A percentile compares a stretch with the other conserved stretches of the same genome.
phyloP scores from a whole-genome alignment of 2,797 vertebrate species.

The Tamandua tetradactyla region DNA sequence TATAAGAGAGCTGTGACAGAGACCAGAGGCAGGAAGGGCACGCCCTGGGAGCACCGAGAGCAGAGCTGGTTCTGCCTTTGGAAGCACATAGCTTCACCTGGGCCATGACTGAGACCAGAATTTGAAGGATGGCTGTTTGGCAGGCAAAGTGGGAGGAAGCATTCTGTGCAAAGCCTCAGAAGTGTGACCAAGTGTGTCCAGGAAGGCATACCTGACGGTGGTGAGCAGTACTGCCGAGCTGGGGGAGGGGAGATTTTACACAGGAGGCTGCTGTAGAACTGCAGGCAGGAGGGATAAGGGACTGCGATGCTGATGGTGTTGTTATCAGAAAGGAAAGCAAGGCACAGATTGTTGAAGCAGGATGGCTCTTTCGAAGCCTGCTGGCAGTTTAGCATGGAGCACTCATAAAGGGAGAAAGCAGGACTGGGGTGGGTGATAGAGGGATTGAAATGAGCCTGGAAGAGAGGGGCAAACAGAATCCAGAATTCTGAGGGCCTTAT shows the following conservation, averaged over 20 bases:
- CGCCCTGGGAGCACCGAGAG: neutral
- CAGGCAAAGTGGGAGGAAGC: neutral
- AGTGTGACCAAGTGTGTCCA: neutral
- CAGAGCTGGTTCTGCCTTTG: neutral
- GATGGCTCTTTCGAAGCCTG: neutral
- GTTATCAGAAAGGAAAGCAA: neutral
- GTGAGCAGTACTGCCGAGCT: accelerated
- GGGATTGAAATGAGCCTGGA: neutral
- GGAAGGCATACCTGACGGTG: neutral
- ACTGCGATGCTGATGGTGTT: accelerated
- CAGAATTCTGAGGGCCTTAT: neutral
- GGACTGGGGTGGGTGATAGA: too few species aligned
- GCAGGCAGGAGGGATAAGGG: neutral
- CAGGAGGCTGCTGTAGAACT: neutral
- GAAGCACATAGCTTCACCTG: neutral
- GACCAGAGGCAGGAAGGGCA: neutral
- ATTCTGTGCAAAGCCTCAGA: neutral
- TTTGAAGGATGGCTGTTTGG: neutral
- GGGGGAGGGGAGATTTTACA: neutral
- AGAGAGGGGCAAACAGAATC: neutral
- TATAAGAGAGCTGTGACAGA: accelerated
- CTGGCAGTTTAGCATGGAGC: neutral
- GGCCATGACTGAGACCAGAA: neutral
- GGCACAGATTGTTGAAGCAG: neutral
- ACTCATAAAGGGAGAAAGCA: neutral